Base-by-base conservation (phyloP, 2,113 vertebrate genomes). In the Calypte anna region DNA sequence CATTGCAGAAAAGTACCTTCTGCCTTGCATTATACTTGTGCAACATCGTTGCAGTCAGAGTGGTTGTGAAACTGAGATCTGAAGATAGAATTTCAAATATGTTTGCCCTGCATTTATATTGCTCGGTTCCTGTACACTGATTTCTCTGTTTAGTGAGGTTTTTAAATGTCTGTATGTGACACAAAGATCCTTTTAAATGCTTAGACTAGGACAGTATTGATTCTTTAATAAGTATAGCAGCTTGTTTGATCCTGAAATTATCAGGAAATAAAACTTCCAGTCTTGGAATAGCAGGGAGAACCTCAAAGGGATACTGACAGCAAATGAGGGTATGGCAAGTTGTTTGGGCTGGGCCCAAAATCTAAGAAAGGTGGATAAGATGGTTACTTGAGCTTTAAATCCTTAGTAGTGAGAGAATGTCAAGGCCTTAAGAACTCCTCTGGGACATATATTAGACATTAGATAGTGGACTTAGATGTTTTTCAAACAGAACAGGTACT, bases 21-120 rank as follows among this genome's bases (percentile, higher is more conserved):
- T 91, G 78, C 61, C 63, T 84, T 90, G 69, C 75, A 30, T 91
- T 93, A 51, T 44, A 20, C 51, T 93, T 96, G 75, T 81, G 85
- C 61, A 95, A 90, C 6, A 76, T 10, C 23, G 22, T 20, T 77
- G 67, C 48, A 90, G 46, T 59, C 69, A 61, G 88, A 81, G 69
- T 8, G 14, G 7, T 78, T 94, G 61, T 0, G 31, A 92, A 94
- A 94, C 22, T 57, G 30, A 90, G 92, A 92, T 82, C 55, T 95
- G 85, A 25, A 83, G 68, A 77, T 19, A 72, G 78, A 67, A 88
- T 77, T 89, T 94, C 76, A 69, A 36, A 89, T 33, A 7, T 67
- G 33, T 50, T 68, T 91, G 69, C 36, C 31, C 25, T 77, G 40
- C 9, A 61, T 83, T 93, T 69, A 25, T 80, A 36, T 77, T 93